Base-by-base conservation (phyloP, 2,113 vertebrate species). In the Pipa parva region DNA sequence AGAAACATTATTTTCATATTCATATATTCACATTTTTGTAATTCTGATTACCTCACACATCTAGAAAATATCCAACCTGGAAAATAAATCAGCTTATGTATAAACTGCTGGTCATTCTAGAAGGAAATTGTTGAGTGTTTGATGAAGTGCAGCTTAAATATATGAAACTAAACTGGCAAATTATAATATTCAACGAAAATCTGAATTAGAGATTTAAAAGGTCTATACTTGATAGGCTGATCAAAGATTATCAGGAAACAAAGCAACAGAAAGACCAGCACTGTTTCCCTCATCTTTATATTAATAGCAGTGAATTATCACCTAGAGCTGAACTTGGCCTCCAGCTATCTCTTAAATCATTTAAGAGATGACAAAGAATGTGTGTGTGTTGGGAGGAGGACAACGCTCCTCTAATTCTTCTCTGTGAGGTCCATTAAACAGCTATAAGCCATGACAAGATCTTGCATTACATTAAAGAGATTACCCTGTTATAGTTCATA, bases 381-480 rank as follows among this genome's bases (percentile, higher is more conserved):
- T 76, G 39, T 42, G 39, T 42, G 37, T 42, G 15, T 12, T 13
- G 83, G 81, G 80, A 81, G 83, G 83, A 80, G 81, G 83, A 77
- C 77, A 83, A 81, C 85, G 87, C 85, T 88, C 86, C 85, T 88
- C 82, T 87, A 90, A 90, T 90, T 90, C 89, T 88, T 89, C 86
- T 88, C 86, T 88, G 85, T 85, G 84, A 90, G 89, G 87, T 89
- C 88, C 89, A 90, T 90, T 90, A 90, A 90, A 85, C 85, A 88
- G 87, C 87, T 86, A 89, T 90, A 90, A 90, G 88, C 88, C 88
- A 89, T 89, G 89, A 88, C 86, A 79, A 90, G 89, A 89, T 84
- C 88, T 90, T 90, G 87, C 90, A 90, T 90, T 90, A 90, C 88
- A 90, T 90, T 90, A 89, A 79, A 82, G 88, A 89, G 89, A 90